Conservation (phyloP, 2,113 vertebrate species). For the Tachysurus fulvidraco region DNA sequence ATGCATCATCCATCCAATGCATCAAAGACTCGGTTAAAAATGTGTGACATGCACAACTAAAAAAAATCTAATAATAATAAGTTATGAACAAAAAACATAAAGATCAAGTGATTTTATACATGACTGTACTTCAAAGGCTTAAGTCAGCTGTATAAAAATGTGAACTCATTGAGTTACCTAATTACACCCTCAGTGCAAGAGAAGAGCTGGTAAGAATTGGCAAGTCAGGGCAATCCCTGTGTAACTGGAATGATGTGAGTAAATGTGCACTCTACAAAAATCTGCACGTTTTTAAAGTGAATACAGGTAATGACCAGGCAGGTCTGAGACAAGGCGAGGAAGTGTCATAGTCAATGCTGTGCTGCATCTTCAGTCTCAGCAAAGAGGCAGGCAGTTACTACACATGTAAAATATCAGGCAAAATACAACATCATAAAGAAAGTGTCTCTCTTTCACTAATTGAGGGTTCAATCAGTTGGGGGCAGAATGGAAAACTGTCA, state of each 20-base stretch:
- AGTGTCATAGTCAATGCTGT: constrained; percentile 57
- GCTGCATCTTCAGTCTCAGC: constrained; percentile 59
- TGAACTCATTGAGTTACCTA: neutral
- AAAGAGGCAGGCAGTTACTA: constrained; percentile 71
- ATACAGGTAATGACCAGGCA: constrained; percentile 22
- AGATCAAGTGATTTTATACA: constrained; percentile 97
- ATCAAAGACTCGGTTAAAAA: constrained; percentile 98
- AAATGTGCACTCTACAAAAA: constrained; percentile 19
- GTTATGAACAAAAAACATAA: constrained; percentile 88
- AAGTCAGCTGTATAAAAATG: constrained; percentile 36
- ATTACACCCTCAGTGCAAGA: constrained; percentile 7
- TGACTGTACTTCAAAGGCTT: constrained; percentile 90
- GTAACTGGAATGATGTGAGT: constrained; percentile 40
- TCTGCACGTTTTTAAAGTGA: neutral
- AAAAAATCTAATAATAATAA: constrained; percentile 74
- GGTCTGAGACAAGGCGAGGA: constrained; percentile 45
- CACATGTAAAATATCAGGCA: constrained; percentile 70
- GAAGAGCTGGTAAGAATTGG: neutral
- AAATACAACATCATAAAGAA: constrained; percentile 62
- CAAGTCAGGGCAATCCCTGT: constrained; percentile 20
- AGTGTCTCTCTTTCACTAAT: constrained; percentile 57
- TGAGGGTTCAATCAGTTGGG: constrained; percentile 66
- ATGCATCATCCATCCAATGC: constrained; percentile 89
- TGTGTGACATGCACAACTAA: constrained; percentile 95
- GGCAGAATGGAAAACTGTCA: constrained; percentile 59